These are phyloP conservation scores for Polydrusus tereticollis DNA, from an alignment of 2,888 invertebrate genomes.

Conservation along the genomic window DNA sequence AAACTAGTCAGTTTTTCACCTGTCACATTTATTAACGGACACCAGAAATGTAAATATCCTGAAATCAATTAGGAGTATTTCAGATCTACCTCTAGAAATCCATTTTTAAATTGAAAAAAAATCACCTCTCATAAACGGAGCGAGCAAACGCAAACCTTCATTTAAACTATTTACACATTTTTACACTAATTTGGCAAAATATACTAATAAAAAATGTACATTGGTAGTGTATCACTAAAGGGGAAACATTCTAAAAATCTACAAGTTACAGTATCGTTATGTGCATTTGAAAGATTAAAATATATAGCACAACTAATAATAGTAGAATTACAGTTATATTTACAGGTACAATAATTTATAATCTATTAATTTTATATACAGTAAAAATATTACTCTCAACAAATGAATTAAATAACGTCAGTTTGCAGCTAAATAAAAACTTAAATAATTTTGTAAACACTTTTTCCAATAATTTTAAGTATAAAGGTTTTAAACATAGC, in stretches of 20 bases:
- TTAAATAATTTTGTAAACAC: no score
- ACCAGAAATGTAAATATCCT: conserved; percentile 36
- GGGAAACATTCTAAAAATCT: conserved; percentile 25
- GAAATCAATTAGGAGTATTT: conserved; percentile 26
- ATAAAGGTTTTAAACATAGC: no score
- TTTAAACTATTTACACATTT: conserved; percentile 60
- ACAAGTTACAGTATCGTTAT: conserved; percentile 27
- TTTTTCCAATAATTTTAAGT: no score
- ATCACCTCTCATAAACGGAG: conserved; percentile 26
- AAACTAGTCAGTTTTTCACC: background rate
- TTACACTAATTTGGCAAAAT: conserved; percentile 61
- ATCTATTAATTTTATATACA: conserved; percentile 12
- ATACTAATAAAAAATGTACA: conserved; percentile 51
- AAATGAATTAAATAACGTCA: conserved; percentile 9
- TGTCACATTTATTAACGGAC: conserved; percentile 41
- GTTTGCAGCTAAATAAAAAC: no score
- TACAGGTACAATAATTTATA: conserved; percentile 49
- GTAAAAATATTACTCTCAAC: conserved; percentile 15
- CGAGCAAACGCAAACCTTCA: conserved; percentile 23
- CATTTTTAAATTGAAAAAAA: conserved; percentile 32
- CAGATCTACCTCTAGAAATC: conserved; percentile 33
- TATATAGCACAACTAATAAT: conserved; percentile 17
- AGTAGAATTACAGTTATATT: conserved; percentile 34
- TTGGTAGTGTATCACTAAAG: conserved; percentile 36
- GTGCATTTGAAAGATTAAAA: conserved; percentile 12